Percentiles rank a stretch among this genome's conserved stretches.
Conservation (phyloP, 1,140 invertebrate species). For the Anastrepha ludens region DNA sequence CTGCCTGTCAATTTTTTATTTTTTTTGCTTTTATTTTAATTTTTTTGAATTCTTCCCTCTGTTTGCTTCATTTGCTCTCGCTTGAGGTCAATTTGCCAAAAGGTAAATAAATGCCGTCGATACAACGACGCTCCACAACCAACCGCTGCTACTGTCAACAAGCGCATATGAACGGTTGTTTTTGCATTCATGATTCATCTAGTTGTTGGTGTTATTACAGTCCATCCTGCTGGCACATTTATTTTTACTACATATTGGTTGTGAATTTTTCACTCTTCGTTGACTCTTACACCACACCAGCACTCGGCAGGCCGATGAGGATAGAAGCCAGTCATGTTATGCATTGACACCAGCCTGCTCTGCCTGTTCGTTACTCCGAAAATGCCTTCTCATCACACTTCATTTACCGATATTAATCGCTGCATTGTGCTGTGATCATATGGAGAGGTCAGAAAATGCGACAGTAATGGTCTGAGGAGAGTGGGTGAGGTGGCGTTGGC, state of each 20-base stretch:
- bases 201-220: not conserved
- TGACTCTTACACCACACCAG: not conserved
- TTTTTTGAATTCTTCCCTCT: not conserved
- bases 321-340: not conserved
- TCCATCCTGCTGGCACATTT: constrained; percentile 35
- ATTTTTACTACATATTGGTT: constrained; percentile 50
- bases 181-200: not conserved
- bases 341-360: not conserved
- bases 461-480: not conserved
- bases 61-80: not conserved
- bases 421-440: not conserved
- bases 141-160: not conserved
- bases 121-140: not conserved
- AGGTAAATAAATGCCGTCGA: constrained; percentile 38
- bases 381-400: not conserved
- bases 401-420: constrained; percentile 52
- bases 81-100: constrained; percentile 50
- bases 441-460: not conserved
- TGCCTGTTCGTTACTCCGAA: not conserved
- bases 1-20: constrained; percentile 28
- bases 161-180: not conserved
- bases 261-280: constrained; percentile 12
- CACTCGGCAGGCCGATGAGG: not conserved
- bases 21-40: not conserved
- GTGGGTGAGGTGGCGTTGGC: not conserved